phyloP scores from a whole-genome alignment of 1,140 invertebrate species.

The Anthonomus grandis region DNA sequence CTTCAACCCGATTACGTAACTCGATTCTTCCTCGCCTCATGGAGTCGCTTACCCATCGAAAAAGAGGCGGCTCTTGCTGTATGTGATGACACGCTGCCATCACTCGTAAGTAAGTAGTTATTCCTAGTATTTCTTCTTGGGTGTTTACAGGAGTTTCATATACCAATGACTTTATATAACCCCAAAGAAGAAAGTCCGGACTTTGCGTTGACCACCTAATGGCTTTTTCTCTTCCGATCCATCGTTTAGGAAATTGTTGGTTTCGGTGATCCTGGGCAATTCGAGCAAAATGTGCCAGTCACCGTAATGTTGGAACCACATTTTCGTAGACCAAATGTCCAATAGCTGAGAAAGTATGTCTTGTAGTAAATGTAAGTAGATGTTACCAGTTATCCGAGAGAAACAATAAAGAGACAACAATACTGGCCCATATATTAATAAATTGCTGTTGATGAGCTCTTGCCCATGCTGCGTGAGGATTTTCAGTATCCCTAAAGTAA shows the following conservation, averaged over 20 bases:
- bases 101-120: no score
- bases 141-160: background rate
- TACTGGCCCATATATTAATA: background rate
- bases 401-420: background rate
- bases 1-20: no score
- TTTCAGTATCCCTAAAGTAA: background rate
- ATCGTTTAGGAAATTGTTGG: slow-evolving; percentile 39
- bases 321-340: no score
- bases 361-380: background rate
- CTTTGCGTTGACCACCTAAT: slow-evolving; percentile 48
- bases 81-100: background rate
- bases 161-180: slow-evolving; percentile 41
- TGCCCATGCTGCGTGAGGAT: background rate
- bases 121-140: background rate
- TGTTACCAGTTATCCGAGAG: background rate
- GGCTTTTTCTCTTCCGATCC: slow-evolving; percentile 47
- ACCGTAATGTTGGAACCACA: no score
- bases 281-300: no score
- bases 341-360: background rate
- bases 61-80: background rate
- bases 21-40: background rate
- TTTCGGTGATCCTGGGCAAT: no score
- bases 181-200: slow-evolving; percentile 50
- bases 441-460: no score
- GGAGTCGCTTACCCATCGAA: slow-evolving; percentile 1